phyloP scores from a whole-genome alignment of 2,797 vertebrate genomes.

The Hydrocynus forskahlii region DNA sequence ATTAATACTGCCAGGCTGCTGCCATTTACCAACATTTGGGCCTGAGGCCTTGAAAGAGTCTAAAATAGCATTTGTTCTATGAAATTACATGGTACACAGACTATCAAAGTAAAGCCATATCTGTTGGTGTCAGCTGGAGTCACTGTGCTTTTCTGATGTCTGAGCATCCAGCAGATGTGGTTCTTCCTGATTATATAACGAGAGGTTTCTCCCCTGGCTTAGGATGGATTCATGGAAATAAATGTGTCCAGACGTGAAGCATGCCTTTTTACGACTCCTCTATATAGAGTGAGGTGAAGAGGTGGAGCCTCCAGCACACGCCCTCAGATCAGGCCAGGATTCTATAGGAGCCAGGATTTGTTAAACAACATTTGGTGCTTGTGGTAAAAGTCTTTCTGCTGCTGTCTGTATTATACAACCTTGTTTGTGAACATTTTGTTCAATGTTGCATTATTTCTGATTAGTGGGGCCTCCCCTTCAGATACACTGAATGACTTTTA shows the following conservation, averaged over 20 bases:
- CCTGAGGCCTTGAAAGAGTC: neutral
- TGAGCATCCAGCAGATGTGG: neutral
- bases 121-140: constrained; percentile 21
- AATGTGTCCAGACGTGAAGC: neutral
- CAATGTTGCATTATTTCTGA: neutral
- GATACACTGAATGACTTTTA: too few relatives aligned
- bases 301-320: too few relatives aligned
- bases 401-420: too few relatives aligned
- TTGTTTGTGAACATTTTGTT: neutral
- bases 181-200: neutral
- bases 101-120: neutral
- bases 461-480: too few relatives aligned
- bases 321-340: too few relatives aligned
- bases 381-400: too few relatives aligned
- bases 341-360: too few relatives aligned
- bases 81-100: neutral
- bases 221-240: neutral
- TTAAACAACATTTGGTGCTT: neutral
- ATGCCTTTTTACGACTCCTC: neutral
- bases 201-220: neutral
- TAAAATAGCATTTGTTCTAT: neutral
- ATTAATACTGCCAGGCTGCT: neutral
- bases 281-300: too few relatives aligned
- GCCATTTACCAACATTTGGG: neutral
- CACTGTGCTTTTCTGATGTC: neutral